Conservation (phyloP, 2,113 vertebrate genomes). For the Limnothrissa miodon region DNA sequence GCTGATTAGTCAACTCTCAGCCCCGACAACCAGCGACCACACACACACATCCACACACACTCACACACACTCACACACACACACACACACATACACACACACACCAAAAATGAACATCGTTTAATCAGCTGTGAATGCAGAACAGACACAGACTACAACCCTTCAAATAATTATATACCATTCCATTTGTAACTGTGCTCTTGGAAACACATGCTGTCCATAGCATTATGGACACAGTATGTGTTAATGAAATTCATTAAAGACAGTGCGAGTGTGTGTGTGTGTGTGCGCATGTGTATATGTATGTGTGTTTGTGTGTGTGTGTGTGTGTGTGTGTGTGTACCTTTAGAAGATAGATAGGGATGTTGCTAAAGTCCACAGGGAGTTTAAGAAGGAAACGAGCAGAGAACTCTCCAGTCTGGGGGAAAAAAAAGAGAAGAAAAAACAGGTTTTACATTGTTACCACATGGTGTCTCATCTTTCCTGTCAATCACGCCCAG, state of each 20-base stretch:
- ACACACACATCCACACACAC: slow-evolving; percentile 30
- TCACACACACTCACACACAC: slow-evolving; percentile 33
- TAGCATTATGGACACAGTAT: background rate
- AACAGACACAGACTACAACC: slow-evolving; percentile 3
- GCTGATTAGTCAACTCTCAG: slow-evolving; percentile 79
- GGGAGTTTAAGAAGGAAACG: slow-evolving; percentile 96
- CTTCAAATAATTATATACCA: background rate
- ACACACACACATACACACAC: slow-evolving; percentile 26
- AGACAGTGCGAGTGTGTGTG: background rate
- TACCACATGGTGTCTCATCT: background rate
- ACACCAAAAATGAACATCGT: background rate
- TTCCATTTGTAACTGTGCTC: background rate
- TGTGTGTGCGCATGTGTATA: background rate
- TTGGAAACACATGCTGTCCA: background rate
- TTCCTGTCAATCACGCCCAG: background rate
- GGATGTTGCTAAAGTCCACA: slow-evolving; percentile 97
- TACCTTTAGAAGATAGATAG: slow-evolving; percentile 98
- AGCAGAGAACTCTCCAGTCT: slow-evolving; percentile 97
- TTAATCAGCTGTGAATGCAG: background rate
- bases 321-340: background rate
- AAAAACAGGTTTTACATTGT: background rate
- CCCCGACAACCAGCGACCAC: slow-evolving; percentile 58
- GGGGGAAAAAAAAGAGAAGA: slow-evolving; percentile 52
- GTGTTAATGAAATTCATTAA: background rate
- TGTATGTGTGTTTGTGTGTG: background rate